phyloP scores from a whole-genome alignment of 2,797 vertebrate species.

The Novumbra hubbsi region DNA sequence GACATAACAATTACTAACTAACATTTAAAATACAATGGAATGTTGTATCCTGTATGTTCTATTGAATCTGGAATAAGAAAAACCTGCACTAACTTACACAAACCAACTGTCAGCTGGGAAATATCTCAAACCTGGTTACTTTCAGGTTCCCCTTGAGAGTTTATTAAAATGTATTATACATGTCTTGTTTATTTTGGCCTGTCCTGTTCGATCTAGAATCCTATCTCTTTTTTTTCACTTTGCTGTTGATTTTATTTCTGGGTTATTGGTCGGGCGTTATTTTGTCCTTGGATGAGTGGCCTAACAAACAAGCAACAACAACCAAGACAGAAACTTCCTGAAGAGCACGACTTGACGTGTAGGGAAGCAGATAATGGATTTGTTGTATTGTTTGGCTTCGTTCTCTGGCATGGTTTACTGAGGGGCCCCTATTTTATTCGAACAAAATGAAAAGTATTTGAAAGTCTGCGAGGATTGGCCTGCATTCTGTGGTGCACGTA shows the following conservation, averaged over 20 bases:
- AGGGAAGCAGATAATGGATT: background rate
- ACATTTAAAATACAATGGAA: too few relatives aligned
- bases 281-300: background rate
- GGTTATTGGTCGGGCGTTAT: too few relatives aligned
- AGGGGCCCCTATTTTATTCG: conserved; percentile 28
- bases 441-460: conserved; percentile 25
- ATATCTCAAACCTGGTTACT: conserved; percentile 29
- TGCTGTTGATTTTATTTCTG: background rate
- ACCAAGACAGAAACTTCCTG: conserved; percentile 8
- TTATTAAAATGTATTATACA: background rate
- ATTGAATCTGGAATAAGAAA: too few relatives aligned
- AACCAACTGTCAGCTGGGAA: conserved; percentile 26
- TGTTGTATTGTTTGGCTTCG: background rate
- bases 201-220: conserved; percentile 13
- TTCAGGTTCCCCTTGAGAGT: conserved; percentile 29
- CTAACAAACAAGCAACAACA: conserved; percentile 1
- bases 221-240: background rate
- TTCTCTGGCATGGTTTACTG: background rate
- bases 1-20: too few relatives aligned
- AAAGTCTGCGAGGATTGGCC: background rate
- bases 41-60: too few relatives aligned
- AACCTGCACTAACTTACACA: too few relatives aligned
- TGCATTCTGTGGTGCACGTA: background rate
- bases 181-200: conserved; percentile 16
- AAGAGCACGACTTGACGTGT: conserved; percentile 1